phyloP scores from a whole-genome alignment of 2,113 vertebrate genomes.

The Clarias macrocephalus region DNA sequence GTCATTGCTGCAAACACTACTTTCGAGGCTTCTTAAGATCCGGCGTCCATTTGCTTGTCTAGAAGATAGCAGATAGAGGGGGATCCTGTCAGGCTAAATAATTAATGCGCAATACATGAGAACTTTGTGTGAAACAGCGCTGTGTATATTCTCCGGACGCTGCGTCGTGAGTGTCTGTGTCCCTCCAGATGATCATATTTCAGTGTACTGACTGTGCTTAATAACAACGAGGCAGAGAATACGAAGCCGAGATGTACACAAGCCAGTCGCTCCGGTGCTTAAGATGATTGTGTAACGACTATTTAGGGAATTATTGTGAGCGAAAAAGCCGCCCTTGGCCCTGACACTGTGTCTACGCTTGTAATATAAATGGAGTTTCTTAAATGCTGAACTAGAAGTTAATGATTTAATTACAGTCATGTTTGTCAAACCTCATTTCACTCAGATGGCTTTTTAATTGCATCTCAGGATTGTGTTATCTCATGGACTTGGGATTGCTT shows the following conservation, averaged over 20 bases:
- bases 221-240: not conserved
- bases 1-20: not conserved
- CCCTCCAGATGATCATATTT: slow-evolving; percentile 52
- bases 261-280: not conserved
- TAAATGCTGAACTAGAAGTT: slow-evolving; percentile 14
- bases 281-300: not conserved
- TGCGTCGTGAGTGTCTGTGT: slow-evolving; percentile 54
- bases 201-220: slow-evolving; percentile 55
- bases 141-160: slow-evolving; percentile 38
- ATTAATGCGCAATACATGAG: slow-evolving; percentile 60
- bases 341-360: slow-evolving; percentile 1
- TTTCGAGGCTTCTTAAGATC: slow-evolving; percentile 24
- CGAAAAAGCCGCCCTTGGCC: slow-evolving; percentile 14
- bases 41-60: slow-evolving; percentile 31
- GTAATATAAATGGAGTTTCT: not conserved
- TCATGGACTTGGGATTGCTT: slow-evolving; percentile 6
- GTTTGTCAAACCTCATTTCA: slow-evolving; percentile 37
- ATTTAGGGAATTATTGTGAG: slow-evolving; percentile 6
- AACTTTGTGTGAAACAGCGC: slow-evolving; percentile 51
- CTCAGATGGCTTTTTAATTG: slow-evolving; percentile 33
- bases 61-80: slow-evolving; percentile 48
- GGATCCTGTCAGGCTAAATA: slow-evolving; percentile 55
- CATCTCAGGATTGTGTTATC: slow-evolving; percentile 2
- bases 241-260: not conserved
- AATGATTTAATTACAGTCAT: slow-evolving; percentile 23